Evolutionary conservation across 2,113 vertebrate species (phyloP).

Genomic region (Octodon degus): DNA sequence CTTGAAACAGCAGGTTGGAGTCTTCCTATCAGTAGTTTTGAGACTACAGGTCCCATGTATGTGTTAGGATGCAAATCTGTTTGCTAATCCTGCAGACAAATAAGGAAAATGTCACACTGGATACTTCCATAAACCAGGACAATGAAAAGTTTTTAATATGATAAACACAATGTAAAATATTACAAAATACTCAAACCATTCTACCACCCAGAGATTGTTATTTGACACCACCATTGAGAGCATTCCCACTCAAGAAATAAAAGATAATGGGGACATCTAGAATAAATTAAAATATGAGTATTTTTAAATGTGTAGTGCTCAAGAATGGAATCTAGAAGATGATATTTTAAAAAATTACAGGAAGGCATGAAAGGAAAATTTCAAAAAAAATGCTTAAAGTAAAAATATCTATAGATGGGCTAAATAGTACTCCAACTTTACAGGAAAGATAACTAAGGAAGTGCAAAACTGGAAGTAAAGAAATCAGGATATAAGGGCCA

Average conservation of each 20-base stretch:
- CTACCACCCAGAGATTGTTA: neutral
- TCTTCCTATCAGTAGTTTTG: neutral
- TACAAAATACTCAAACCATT: neutral
- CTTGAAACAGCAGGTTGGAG: neutral
- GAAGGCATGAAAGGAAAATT: constrained; percentile 6
- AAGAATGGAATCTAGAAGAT: neutral
- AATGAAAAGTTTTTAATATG: neutral
- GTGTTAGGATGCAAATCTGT: neutral
- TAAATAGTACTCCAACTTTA: constrained; percentile 8
- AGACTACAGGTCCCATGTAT: neutral
- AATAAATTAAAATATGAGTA: neutral
- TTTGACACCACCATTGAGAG: neutral
- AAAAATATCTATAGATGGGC: constrained; percentile 8
- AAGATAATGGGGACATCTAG: neutral
- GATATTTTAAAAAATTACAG: neutral
- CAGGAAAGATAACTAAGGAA: neutral
- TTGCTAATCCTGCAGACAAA: neutral
- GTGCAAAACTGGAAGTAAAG: constrained; percentile 15
- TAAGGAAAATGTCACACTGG: neutral
- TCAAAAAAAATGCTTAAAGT: constrained; percentile 5
- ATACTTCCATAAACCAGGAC: neutral
- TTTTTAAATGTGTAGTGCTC: neutral
- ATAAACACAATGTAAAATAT: neutral
- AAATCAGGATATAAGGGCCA: neutral
- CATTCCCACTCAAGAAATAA: neutral